Conservation (phyloP, 2,797 vertebrate species). For the Bothrops alternatus region DNA sequence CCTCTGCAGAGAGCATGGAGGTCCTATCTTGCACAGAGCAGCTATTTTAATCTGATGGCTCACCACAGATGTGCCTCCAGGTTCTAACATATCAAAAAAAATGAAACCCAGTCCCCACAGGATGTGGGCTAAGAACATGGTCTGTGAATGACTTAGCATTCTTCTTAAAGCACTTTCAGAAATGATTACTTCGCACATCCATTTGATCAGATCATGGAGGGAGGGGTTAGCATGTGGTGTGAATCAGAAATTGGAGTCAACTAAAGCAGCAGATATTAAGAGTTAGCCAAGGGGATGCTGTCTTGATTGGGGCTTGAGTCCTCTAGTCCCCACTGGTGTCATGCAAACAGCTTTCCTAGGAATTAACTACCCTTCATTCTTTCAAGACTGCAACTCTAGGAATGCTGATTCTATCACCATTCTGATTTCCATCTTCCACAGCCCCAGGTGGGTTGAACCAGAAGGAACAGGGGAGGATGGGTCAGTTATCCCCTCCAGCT, state of each 20-base stretch:
- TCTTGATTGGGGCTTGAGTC: not conserved
- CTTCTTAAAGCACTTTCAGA: not conserved
- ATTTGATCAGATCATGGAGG: not conserved
- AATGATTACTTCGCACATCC: not conserved
- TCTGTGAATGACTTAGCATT: not conserved
- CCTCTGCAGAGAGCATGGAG: not conserved
- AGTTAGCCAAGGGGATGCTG: not conserved
- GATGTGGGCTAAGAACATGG: not conserved
- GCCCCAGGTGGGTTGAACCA: not conserved
- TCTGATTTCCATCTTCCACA: not conserved
- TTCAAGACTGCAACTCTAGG: not conserved
- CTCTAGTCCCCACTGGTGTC: not conserved
- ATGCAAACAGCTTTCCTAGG: not conserved
- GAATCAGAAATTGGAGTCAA: not conserved
- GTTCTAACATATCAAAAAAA: not conserved
- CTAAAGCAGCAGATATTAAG: not conserved
- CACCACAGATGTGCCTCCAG: not conserved
- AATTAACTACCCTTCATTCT: not conserved
- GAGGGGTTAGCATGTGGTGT: not conserved
- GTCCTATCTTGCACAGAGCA: not conserved
- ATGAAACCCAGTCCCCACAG: not conserved
- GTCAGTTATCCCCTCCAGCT: not conserved
- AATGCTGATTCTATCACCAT: not conserved
- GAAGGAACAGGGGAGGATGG: not conserved
- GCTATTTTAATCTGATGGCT: not conserved